Percentiles rank a stretch among this genome's conserved stretches.
Conservation (phyloP, 2,797 vertebrate genomes). For the Crocodylus rhombifer region DNA sequence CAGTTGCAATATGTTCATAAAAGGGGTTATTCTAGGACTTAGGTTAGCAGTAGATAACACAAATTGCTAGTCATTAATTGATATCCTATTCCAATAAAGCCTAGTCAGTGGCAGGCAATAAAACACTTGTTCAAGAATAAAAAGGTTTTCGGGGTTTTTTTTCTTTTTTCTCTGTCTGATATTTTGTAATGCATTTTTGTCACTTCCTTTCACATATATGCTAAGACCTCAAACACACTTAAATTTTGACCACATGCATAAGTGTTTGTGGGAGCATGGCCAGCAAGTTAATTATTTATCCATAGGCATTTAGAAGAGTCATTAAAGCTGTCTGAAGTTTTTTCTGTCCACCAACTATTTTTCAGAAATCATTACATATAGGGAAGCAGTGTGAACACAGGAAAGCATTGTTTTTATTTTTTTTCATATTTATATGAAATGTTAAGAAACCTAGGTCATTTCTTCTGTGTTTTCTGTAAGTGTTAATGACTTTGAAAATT, state of each 20-base stretch:
- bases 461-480: conserved; percentile 19
- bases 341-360: conserved; percentile 51
- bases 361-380: conserved; percentile 32
- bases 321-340: not conserved
- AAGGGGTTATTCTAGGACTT: not conserved
- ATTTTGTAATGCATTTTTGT: not conserved
- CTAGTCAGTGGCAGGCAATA: conserved; percentile 12
- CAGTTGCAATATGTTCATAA: not conserved
- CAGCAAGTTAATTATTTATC: conserved; percentile 55
- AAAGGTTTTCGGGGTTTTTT: not conserved
- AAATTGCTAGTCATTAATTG: conserved; percentile 31
- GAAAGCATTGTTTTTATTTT: not conserved
- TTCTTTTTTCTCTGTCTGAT: not conserved
- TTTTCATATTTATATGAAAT: conserved; percentile 21
- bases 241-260: not conserved
- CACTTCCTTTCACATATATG: not conserved
- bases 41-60: not conserved
- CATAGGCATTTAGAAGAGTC: conserved; percentile 15
- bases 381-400: not conserved
- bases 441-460: conserved; percentile 27
- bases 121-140: not conserved
- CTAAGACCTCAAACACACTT: not conserved
- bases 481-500: conserved; percentile 65
- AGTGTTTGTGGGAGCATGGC: conserved; percentile 9
- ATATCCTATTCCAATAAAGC: not conserved